Percentiles rank a stretch among this genome's conserved stretches.
Conservation (phyloP, 2,797 vertebrate genomes). For the Microhierax caerulescens region DNA sequence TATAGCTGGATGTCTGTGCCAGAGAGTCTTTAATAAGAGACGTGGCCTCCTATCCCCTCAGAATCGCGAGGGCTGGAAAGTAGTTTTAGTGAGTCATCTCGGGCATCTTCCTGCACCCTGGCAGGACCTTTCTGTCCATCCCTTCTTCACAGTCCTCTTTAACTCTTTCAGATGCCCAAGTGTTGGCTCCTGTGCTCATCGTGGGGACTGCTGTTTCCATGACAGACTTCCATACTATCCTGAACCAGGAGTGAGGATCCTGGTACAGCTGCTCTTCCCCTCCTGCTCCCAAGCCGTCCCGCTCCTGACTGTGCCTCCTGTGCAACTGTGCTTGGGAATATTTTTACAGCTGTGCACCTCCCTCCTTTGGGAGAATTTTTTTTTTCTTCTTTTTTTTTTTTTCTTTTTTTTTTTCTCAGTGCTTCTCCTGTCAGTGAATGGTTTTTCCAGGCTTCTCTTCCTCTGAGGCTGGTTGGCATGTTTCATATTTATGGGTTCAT, state of each 20-base stretch:
- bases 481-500: neutral
- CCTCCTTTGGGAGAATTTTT: neutral
- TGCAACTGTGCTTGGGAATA: slow-evolving; percentile 28
- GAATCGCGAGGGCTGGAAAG: slow-evolving; percentile 27
- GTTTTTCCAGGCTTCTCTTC: slow-evolving; percentile 21
- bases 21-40: slow-evolving; percentile 15
- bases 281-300: neutral
- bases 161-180: neutral
- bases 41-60: neutral
- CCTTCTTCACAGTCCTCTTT: neutral
- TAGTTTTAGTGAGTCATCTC: slow-evolving; percentile 9
- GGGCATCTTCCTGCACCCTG: neutral
- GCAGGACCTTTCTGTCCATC: neutral
- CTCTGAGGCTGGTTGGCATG: neutral
- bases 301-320: neutral
- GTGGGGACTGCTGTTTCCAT: neutral
- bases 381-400: rapidly evolving
- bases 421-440: neutral
- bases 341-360: slow-evolving; percentile 36
- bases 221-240: neutral
- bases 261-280: neutral
- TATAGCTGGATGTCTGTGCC: neutral
- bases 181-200: neutral
- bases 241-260: neutral
- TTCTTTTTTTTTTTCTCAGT: neutral